A percentile compares a stretch with the other conserved stretches of the same genome.
phyloP scores from a whole-genome alignment of 1,140 invertebrate genomes.

The Marisa cornuarietis region DNA sequence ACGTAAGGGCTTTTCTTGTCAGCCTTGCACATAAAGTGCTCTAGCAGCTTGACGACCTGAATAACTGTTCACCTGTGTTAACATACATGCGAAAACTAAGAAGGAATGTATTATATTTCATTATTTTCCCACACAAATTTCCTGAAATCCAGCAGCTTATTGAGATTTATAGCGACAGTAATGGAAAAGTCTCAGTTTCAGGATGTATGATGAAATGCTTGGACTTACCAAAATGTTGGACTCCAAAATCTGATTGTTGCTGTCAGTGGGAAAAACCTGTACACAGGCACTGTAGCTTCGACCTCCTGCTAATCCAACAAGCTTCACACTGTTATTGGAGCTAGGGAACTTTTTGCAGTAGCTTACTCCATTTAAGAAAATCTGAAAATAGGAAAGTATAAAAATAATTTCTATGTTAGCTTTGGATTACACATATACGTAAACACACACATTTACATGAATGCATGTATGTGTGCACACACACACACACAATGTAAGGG shows the following conservation, averaged over 20 bases:
- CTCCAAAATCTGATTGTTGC: conserved; percentile 48
- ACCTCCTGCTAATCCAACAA: conserved; percentile 62
- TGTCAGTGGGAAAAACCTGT: conserved; percentile 52
- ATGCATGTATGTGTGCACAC: background rate
- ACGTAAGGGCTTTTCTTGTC: too few species aligned
- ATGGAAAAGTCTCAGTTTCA: background rate
- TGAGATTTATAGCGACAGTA: background rate
- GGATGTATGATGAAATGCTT: background rate
- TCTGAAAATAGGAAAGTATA: conserved; percentile 33
- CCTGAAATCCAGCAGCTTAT: background rate
- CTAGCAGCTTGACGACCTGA: too few species aligned
- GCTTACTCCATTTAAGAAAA: conserved; percentile 63
- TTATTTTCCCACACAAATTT: background rate
- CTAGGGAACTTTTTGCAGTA: conserved; percentile 62
- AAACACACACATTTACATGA: background rate
- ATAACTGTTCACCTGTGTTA: too few species aligned
- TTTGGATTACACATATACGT: background rate
- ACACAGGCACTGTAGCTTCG: conserved; percentile 58
- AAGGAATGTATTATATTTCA: too few species aligned
- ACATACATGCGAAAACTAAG: too few species aligned
- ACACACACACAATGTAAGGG: too few species aligned
- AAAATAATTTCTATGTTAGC: background rate
- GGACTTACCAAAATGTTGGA: conserved; percentile 62
- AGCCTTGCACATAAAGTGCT: too few species aligned
- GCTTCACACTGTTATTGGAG: conserved; percentile 53